These are phyloP conservation scores for Mythimna vitellina DNA, from an alignment of 2,888 invertebrate genomes.

Conservation along the genomic window DNA sequence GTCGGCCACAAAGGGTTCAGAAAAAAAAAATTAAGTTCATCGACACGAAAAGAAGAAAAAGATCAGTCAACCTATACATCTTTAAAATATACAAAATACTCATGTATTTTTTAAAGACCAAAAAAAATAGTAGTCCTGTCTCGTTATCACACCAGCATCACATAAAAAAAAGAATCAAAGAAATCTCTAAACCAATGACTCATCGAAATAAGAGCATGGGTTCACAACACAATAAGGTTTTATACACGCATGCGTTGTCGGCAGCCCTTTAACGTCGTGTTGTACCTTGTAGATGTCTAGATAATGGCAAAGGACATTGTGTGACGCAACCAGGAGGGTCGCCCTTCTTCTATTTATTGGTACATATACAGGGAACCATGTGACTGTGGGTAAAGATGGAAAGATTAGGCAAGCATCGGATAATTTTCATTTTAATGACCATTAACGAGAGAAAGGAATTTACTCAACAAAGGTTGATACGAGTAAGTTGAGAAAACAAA, in stretches of 20 bases:
- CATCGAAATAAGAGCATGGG: conserved; percentile 53
- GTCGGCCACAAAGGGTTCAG: too few species aligned
- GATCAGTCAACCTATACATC: too few species aligned
- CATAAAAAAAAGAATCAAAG: conserved; percentile 24
- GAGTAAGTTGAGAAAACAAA: background rate
- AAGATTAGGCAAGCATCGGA: conserved; percentile 34
- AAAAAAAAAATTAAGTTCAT: too few species aligned
- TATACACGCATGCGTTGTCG: conserved; percentile 74
- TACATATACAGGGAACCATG: conserved; percentile 47
- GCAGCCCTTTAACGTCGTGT: conserved; percentile 82
- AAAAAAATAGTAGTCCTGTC: background rate
- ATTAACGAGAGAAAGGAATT: conserved; percentile 25
- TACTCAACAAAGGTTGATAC: background rate
- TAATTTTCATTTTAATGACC: conserved; percentile 51
- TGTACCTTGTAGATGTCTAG: conserved; percentile 83
- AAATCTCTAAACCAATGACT: conserved; percentile 36
- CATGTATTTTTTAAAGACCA: background rate
- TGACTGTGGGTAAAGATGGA: conserved; percentile 47
- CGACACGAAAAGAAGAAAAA: too few species aligned
- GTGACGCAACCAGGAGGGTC: conserved; percentile 67
- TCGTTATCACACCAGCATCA: background rate
- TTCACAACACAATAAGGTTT: conserved; percentile 65
- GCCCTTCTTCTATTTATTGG: conserved; percentile 67
- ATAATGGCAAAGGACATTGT: conserved; percentile 74
- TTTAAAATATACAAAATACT: background rate